Percentiles rank a stretch among this genome's conserved stretches.
phyloP scores from a whole-genome alignment of 2,888 invertebrate species.

The Notodonta ziczac region DNA sequence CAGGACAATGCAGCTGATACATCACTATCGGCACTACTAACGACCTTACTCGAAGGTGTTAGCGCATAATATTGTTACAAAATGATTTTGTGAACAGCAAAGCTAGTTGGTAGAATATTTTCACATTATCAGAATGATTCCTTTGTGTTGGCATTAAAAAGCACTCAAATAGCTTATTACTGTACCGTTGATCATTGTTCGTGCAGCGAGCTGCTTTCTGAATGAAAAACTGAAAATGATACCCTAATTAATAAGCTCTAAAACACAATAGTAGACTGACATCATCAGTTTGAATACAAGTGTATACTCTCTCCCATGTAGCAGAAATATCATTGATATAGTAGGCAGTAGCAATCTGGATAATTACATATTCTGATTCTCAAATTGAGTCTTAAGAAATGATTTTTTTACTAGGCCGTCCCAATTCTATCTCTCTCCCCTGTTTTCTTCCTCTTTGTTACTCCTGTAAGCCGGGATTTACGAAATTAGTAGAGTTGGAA shows the following conservation, averaged over 20 bases:
- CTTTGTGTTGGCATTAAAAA: constrained; percentile 40
- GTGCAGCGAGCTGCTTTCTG: constrained; percentile 16
- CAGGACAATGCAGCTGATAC: constrained; percentile 7
- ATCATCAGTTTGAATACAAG: too few species aligned
- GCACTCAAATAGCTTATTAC: constrained; percentile 30
- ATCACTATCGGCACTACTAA: constrained; percentile 3
- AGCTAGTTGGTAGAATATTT: constrained; percentile 25
- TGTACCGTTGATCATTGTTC: constrained; percentile 25
- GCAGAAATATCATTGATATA: not conserved
- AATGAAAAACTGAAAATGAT: constrained; percentile 19
- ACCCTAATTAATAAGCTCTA: not conserved
- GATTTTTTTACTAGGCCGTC: too few species aligned
- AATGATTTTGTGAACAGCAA: constrained; percentile 1
- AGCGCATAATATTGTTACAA: constrained; percentile 12
- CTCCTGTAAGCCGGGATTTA: too few species aligned
- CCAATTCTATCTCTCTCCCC: too few species aligned
- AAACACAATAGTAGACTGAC: not conserved
- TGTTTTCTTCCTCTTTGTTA: too few species aligned
- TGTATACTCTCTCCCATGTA: not conserved
- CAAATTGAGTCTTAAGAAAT: too few species aligned
- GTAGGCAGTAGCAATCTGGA: too few species aligned
- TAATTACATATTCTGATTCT: too few species aligned
- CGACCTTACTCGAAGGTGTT: not conserved
- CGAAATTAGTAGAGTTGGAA: too few species aligned
- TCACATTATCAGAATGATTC: constrained; percentile 40